A percentile compares a stretch with the other conserved stretches of the same genome.
phyloP scores from a whole-genome alignment of 2,113 vertebrate species.

The Aplodontia rufa region DNA sequence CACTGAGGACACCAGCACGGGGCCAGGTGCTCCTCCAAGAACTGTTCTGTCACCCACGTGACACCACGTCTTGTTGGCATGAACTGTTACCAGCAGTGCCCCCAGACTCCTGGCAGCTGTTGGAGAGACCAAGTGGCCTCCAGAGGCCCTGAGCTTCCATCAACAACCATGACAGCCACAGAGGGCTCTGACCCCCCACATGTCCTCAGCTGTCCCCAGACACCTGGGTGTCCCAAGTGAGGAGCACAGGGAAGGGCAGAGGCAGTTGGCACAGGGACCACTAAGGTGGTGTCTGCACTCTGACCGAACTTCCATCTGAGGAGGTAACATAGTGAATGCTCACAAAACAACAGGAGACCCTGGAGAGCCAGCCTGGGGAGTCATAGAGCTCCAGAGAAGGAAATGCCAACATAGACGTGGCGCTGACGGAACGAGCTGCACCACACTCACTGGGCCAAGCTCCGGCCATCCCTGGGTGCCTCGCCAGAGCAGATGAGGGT shows the following conservation, averaged over 20 bases:
- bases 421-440: not conserved
- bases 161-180: slow-evolving; percentile 44
- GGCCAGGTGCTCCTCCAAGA: not conserved
- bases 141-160: slow-evolving; percentile 62
- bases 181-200: slow-evolving; percentile 54
- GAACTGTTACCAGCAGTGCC: slow-evolving; percentile 48
- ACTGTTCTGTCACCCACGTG: slow-evolving; percentile 43
- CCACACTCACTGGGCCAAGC: not conserved
- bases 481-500: not conserved
- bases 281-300: not conserved
- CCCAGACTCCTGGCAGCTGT: slow-evolving; percentile 72
- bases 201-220: slow-evolving; percentile 59
- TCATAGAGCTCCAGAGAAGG: too few species aligned
- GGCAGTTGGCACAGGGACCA: not conserved
- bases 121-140: slow-evolving; percentile 78
- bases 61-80: slow-evolving; percentile 52
- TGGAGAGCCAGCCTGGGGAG: fast-evolving
- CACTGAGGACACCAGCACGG: not conserved
- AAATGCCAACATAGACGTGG: fast-evolving
- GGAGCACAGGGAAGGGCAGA: not conserved
- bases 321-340: not conserved
- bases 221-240: not conserved
- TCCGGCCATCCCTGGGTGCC: not conserved
- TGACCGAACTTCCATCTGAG: not conserved
- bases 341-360: not conserved